These are phyloP conservation scores for Holotrichia oblita DNA, from an alignment of 1,140 invertebrate species.

Conservation along the genomic window DNA sequence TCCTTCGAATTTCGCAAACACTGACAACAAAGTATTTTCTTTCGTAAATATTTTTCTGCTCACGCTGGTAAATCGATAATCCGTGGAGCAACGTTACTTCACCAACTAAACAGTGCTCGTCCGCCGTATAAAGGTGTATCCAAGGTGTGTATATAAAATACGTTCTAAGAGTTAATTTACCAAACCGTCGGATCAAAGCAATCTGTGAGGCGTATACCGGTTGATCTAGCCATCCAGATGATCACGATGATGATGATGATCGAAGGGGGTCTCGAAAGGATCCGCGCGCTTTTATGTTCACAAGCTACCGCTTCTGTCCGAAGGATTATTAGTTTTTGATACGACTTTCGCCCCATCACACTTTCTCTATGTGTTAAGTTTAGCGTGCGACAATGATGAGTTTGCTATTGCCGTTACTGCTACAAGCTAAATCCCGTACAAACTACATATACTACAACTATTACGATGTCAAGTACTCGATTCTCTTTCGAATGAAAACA, in stretches of 20 bases:
- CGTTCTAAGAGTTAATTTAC: constrained; percentile 25
- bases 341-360: constrained; percentile 40
- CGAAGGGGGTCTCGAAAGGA: constrained; percentile 39
- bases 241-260: constrained; percentile 42
- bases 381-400: constrained; percentile 38
- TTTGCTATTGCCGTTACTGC: neutral
- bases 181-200: constrained; percentile 24
- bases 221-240: constrained; percentile 26
- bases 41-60: neutral
- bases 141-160: constrained; percentile 13
- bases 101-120: neutral
- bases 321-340: constrained; percentile 48
- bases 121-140: neutral
- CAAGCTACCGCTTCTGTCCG: constrained; percentile 43
- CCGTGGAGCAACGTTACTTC: neutral
- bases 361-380: constrained; percentile 41
- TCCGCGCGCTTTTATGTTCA: constrained; percentile 43
- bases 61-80: neutral
- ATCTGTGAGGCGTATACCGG: constrained; percentile 25
- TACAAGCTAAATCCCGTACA: neutral
- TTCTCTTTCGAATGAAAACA: constrained; percentile 8
- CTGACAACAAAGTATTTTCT: neutral
- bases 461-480: neutral
- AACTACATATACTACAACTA: neutral
- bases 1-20: too few species aligned